Evolutionary conservation across 1,140 invertebrate genomes (phyloP), one percentile per base, ranked within the genome.

Genomic region (Orchestia grillus): DNA sequence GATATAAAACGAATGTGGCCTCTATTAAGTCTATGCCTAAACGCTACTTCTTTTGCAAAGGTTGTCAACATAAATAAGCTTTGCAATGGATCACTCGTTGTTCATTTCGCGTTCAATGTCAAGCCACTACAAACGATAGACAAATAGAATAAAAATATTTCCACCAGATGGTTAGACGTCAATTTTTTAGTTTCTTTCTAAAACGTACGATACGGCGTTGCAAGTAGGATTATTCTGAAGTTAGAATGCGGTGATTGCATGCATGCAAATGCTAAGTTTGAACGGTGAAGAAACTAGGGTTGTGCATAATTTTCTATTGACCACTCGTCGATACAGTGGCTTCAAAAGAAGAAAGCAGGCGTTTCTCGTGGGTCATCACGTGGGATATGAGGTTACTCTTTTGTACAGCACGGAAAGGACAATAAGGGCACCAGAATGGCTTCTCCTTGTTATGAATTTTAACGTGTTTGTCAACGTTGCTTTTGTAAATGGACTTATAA

Each of bases 341-440:
- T 41, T 90, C 88, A 44, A 90, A 42, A 36, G 92, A 94, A 45
- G 92, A 45, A 47, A 94, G 44, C 43, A 45, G 19, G 92, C 44
- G 92, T 40, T 94, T 94, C 44, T 94, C 92, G 62, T 96, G 95
- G 40, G 99, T 99, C 96, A 99, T 98, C 87, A 99, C 97, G 97
- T 99, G 99, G 96, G 99, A 99, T 97, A 99, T 99, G 23, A 99
- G 98, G 97, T 99, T 96, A 87, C 96, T 96, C 91, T 97, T 96
- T 53, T 97, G 97, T 88, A 96, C 97, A 62, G 97, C 97, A 44
- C 96, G 95, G 62, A 96, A 97, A 36, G 96, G 96, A 96, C 98
- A 98, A 87, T 97, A 97, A 96, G 97, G 97, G 96, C 98, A 98
- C 53, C 94, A 96, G 95, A 96, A 96, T 44, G 96, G 96, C 90